A percentile compares a stretch with the other conserved stretches of the same genome.
phyloP scores from a whole-genome alignment of 2,113 vertebrate genomes.

The Chloropsis cyanopogon region DNA sequence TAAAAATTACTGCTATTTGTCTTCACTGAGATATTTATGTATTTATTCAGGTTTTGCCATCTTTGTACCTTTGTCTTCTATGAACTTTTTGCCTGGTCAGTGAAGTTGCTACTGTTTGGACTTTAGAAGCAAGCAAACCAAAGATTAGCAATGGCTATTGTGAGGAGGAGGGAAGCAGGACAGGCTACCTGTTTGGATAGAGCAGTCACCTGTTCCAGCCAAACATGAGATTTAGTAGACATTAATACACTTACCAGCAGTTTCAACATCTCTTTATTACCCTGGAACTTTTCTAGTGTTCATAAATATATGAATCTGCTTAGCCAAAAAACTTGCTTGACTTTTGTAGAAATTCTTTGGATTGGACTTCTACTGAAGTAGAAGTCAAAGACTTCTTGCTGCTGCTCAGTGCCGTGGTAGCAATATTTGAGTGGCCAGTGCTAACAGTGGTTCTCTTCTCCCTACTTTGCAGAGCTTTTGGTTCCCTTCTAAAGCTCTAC shows the following conservation, averaged over 20 bases:
- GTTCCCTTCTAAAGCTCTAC: background rate
- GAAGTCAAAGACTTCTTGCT: background rate
- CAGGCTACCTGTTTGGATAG: background rate
- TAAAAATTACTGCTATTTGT: background rate
- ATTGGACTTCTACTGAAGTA: background rate
- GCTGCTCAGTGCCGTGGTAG: background rate
- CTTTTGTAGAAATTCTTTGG: background rate
- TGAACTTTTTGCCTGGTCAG: background rate
- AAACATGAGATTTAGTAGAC: background rate
- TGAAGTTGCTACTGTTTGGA: background rate
- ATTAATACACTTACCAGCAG: background rate
- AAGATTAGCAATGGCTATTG: background rate
- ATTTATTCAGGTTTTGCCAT: background rate
- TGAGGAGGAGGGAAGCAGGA: background rate
- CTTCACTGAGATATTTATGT: background rate
- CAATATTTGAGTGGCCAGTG: background rate
- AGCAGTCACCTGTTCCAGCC: background rate
- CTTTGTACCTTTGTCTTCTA: background rate
- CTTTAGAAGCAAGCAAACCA: background rate
- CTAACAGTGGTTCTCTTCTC: background rate
- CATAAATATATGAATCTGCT: background rate
- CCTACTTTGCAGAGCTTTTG: background rate
- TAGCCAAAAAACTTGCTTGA: background rate
- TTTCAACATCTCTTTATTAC: background rate
- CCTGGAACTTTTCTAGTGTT: background rate